Conservation (phyloP, 2,113 vertebrate species). For the Rostratula benghalensis region DNA sequence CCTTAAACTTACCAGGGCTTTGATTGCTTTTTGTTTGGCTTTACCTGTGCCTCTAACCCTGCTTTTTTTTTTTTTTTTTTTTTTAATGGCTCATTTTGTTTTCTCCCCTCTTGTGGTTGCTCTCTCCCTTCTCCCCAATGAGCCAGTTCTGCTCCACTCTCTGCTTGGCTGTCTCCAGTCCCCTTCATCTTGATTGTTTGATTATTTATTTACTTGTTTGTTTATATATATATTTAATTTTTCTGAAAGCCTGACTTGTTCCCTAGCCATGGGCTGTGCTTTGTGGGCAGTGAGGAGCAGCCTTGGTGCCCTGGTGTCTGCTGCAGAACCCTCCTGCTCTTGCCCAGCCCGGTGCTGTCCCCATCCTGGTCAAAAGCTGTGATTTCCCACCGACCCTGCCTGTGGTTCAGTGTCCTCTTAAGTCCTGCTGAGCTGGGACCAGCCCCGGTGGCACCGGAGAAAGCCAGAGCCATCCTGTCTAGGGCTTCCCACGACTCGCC, state of each 20-base stretch:
- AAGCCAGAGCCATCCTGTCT: neutral
- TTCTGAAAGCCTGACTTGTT: neutral
- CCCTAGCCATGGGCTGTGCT: neutral
- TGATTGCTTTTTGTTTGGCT: neutral
- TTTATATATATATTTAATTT: too few species aligned
- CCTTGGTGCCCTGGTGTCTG: neutral
- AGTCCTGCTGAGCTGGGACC: neutral
- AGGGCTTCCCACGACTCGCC: neutral
- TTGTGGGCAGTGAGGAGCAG: neutral
- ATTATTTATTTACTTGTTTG: too few species aligned
- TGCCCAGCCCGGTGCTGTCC: too few species aligned
- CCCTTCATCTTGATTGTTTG: neutral
- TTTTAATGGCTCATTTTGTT: neutral
- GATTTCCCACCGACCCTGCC: neutral
- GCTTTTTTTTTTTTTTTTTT: neutral
- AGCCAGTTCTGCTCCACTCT: neutral
- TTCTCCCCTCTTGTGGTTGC: neutral
- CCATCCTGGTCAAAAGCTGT: neutral
- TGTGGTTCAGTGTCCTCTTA: neutral
- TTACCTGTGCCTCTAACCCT: neutral
- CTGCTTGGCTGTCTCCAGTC: neutral
- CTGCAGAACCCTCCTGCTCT: fast-evolving
- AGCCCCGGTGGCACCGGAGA: neutral
- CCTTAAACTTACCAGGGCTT: neutral
- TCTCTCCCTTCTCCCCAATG: neutral